Evolutionary conservation across 2,888 invertebrate species (phyloP), one percentile per base, ranked within the genome.

Genomic region (Caenorhabditis panamensis): DNA sequence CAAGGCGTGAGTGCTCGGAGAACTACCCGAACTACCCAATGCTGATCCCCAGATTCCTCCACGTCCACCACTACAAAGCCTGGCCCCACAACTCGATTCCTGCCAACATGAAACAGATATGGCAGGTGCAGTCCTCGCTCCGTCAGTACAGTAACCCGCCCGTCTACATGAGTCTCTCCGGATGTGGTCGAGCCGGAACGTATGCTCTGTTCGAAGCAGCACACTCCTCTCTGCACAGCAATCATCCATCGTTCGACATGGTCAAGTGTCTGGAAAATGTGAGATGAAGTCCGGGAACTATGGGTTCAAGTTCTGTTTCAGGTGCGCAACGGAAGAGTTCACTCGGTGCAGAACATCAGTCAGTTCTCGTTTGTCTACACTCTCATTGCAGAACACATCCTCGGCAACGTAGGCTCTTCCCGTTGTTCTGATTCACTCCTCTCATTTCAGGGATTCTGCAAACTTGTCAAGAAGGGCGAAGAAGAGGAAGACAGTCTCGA

Each of bases 131-230:
- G 36, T 79, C 82, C 4, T 69, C 66, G 18, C 53, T 84, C n/a
- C 64, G 82, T n/a, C 71, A 77, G 44, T 86, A 86, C 71, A 16
- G 49, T 8, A 41, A 37, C 13, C 79, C 86, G 8, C 82, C 61
- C 24, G 83, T 83, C 41, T 83, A 79, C 68, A 72, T 86, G 79
- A 84, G 84, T 51, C 64, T 84, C 20, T 82, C 83, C 4, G 86
- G 86, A 20, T 82, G 85, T 63, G 86, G 86, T 44, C 58, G 86
- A 49, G 86, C 86, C n/a, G 84, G 85, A 58, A 85, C 85, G 6
- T 86, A 61, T 61, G 86, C 85, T 9, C 61, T 84, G 4, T 80
- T 86, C 31, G 82, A 84, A 36, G 49, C 36, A 9, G 75, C 67
- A 2, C 66, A 76, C 37, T 16, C 58, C 2, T 51, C 28, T 41